A percentile compares a stretch with the other conserved stretches of the same genome.
Evolutionary conservation across 2,113 vertebrate genomes (phyloP).

Genomic region (Carassius auratus): DNA sequence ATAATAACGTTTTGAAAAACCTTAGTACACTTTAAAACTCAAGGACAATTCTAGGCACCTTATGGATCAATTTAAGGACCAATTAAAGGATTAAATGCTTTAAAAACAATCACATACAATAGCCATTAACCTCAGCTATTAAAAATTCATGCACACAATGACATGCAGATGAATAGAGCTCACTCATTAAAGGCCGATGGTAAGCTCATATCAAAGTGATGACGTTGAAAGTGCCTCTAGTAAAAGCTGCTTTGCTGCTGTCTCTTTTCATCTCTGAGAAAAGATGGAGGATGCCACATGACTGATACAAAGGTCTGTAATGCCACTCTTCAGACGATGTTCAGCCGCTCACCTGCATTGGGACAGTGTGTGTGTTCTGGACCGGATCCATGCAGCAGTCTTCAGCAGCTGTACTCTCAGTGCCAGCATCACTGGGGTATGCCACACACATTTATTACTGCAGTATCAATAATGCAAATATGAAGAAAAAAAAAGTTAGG

Average conservation of each 20-base stretch:
- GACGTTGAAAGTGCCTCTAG: conserved; percentile 5
- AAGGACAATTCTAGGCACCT: neutral
- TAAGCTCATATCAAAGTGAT: conserved; percentile 8
- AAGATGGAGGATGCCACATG: conserved; percentile 80
- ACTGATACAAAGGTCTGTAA: conserved; percentile 77
- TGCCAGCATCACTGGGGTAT: conserved; percentile 81
- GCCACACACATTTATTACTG: conserved; percentile 28
- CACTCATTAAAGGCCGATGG: neutral
- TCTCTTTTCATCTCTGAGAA: conserved; percentile 60
- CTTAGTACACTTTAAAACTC: neutral
- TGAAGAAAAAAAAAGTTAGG: neutral
- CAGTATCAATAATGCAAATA: neutral
- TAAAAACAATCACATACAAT: neutral
- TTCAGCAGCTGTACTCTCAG: conserved; percentile 70
- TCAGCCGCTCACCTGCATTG: conserved; percentile 73
- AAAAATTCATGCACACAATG: neutral
- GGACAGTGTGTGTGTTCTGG: conserved; percentile 78
- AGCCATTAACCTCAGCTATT: neutral
- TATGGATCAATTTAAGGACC: neutral
- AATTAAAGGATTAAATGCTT: conserved; percentile 2
- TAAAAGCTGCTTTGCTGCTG: conserved; percentile 63
- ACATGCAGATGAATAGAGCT: neutral
- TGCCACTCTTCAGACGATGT: conserved; percentile 73
- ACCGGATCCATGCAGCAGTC: conserved; percentile 72
- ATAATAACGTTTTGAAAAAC: neutral